phyloP scores from a whole-genome alignment of 92 coral and sea anemone species.

The Blastomussa wellsi region DNA sequence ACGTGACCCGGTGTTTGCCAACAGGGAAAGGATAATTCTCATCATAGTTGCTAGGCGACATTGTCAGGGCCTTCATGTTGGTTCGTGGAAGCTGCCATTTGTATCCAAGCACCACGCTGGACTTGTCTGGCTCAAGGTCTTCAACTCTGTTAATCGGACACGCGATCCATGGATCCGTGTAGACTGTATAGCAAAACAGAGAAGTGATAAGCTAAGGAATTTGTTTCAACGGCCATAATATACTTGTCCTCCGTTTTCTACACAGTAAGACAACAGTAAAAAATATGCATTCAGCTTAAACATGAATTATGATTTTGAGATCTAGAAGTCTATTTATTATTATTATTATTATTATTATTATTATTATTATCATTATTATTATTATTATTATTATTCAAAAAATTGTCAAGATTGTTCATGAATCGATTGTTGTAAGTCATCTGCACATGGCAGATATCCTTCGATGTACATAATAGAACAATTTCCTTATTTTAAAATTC shows the following conservation, averaged over 20 bases:
- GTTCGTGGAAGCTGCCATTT: slow-evolving; percentile 88
- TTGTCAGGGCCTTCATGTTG: slow-evolving; percentile 78
- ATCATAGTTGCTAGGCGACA: slow-evolving; percentile 70
- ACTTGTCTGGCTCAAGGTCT: slow-evolving; percentile 56
- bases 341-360: too few relatives aligned
- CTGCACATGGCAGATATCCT: too few relatives aligned
- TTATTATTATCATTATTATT: too few relatives aligned
- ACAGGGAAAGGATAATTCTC: slow-evolving; percentile 88
- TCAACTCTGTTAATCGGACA: slow-evolving; percentile 85
- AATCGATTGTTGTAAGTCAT: too few relatives aligned
- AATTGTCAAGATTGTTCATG: too few relatives aligned
- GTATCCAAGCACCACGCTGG: slow-evolving; percentile 73
- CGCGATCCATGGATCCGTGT: slow-evolving; percentile 86
- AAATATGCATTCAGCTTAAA: too few relatives aligned
- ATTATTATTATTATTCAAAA: too few relatives aligned
- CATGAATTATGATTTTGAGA: too few relatives aligned
- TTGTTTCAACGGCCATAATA: neutral
- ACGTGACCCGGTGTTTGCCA: slow-evolving; percentile 87
- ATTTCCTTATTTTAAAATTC: too few relatives aligned
- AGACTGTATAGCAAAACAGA: slow-evolving; percentile 47
- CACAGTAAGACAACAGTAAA: neutral
- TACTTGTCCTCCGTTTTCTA: neutral
- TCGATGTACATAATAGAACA: too few relatives aligned
- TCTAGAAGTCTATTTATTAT: too few relatives aligned
- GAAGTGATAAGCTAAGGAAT: neutral